A percentile compares a stretch with the other conserved stretches of the same genome.
Conservation (phyloP, 2,888 invertebrate species). For the Cantharis nigra region DNA sequence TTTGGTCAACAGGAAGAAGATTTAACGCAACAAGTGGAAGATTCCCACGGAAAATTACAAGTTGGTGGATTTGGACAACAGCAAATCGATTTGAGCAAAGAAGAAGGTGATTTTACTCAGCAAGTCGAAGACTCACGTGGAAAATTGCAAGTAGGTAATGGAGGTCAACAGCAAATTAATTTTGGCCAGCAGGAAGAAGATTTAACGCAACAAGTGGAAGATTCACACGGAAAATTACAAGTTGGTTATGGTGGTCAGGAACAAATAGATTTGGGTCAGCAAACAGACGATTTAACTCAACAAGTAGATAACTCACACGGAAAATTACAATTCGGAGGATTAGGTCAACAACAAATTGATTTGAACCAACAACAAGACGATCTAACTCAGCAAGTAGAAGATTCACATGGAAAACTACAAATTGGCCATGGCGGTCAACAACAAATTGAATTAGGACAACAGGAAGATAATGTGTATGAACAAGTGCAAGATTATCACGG, state of each 20-base stretch:
- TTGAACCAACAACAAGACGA: conserved; percentile 32
- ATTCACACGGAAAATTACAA: background rate
- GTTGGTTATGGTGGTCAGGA: conserved; percentile 1
- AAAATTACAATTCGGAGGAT: conserved; percentile 35
- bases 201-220: conserved; percentile 31
- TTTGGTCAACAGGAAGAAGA: conserved; percentile 32
- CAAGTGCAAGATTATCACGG: conserved; percentile 15
- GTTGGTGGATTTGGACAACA: conserved; percentile 27
- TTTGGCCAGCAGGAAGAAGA: conserved; percentile 31
- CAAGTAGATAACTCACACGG: conserved; percentile 36
- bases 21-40: conserved; percentile 25
- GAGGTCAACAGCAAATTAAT: conserved; percentile 12
- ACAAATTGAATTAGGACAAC: conserved; percentile 6
- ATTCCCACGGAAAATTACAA: background rate
- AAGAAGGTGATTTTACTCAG: conserved; percentile 4
- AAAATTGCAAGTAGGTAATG: conserved; percentile 10
- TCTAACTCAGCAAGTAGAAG: conserved; percentile 25
- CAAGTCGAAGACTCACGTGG: conserved; percentile 35
- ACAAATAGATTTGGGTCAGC: background rate
- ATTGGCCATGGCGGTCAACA: background rate
- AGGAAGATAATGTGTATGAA: conserved; percentile 17
- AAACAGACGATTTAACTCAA: conserved; percentile 35
- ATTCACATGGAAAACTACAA: conserved; percentile 33
- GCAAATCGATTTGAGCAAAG: conserved; percentile 4
- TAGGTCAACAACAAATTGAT: conserved; percentile 25